Evolutionary conservation across 2,113 vertebrate species (phyloP), one percentile per base, ranked within the genome.

Genomic region (Alectura lathami): DNA sequence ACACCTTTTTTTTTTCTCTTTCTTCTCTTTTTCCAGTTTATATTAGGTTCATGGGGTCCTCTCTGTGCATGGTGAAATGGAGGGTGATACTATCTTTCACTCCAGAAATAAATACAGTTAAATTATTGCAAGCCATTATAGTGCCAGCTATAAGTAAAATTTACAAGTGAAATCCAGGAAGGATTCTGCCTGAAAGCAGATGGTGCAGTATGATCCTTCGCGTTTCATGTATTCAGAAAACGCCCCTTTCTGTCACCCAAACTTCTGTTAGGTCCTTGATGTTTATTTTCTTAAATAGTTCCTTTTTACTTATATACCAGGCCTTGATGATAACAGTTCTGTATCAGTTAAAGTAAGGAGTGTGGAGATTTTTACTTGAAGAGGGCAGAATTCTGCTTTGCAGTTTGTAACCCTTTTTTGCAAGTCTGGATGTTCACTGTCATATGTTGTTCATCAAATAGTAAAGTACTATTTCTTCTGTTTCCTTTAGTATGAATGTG

Each of bases 401-500:
- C 57, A 89, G 18, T 43, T 86, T 91, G 51, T 92, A 94, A 86
- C 27, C 21, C 38, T 76, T 79, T 95, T 89, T 94, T 91, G 56
- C 13, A 24, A 88, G 56, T 90, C 57, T 77, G 56, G 51, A 94
- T 17, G 24, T 93, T 95, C 62, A 50, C 15, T 93, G 92, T 93
- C 88, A 89, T 90, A 85, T 95, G 88, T 96, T 97, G 92, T 96
- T 97, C 88, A 97, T 97, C 96, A 96, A 70, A 96, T 89, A 94
- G 83, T 95, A 95, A 97, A 97, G 91, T 86, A 91, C 77, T 87
- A 85, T 97, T 96, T 96, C 78, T 97, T 59, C 91, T 95, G 45
- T 96, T 96, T 95, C 82, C 90, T 94, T 96, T 93, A 89, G 42
- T 94, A 79, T 60, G 50, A 36, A 30, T 48, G 47, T 40, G 26